Evolutionary conservation across 1,140 invertebrate genomes (phyloP).

Genomic region (Hirudo medicinalis): DNA sequence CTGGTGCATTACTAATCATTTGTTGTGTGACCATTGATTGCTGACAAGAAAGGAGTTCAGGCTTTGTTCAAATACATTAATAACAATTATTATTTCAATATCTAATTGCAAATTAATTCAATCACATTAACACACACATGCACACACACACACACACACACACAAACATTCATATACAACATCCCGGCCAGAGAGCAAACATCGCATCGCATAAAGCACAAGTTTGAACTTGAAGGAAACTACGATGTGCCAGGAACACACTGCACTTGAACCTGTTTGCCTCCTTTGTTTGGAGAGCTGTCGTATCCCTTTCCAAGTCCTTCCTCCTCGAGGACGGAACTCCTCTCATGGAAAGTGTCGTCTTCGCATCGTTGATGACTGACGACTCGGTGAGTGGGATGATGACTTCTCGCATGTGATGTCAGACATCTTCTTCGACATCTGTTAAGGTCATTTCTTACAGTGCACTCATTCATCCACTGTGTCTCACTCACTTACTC

Average conservation of each 20-base stretch:
- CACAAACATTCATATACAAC: background rate
- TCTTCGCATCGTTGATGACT: background rate
- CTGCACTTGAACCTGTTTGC: slow-evolving; percentile 57
- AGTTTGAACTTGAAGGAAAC: slow-evolving; percentile 42
- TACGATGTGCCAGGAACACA: slow-evolving; percentile 55
- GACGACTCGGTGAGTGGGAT: slow-evolving; percentile 19
- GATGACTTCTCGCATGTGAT: too few relatives aligned
- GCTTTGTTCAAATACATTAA: too few relatives aligned
- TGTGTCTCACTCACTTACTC: too few relatives aligned
- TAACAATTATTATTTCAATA: too few relatives aligned
- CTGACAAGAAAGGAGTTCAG: too few relatives aligned
- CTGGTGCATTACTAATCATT: too few relatives aligned
- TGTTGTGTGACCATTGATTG: too few relatives aligned
- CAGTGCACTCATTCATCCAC: too few relatives aligned
- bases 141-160: background rate
- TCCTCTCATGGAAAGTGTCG: slow-evolving; percentile 39
- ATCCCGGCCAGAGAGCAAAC: background rate
- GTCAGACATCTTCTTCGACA: too few relatives aligned
- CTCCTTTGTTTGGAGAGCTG: slow-evolving; percentile 54
- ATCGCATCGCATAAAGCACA: background rate
- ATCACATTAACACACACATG: too few relatives aligned
- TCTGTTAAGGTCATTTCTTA: too few relatives aligned
- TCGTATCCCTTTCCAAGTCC: slow-evolving; percentile 50
- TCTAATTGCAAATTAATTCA: too few relatives aligned
- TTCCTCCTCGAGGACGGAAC: slow-evolving; percentile 49